Evolutionary conservation across 2,113 vertebrate species (phyloP).

Genomic region (Leptocoma aspasia): DNA sequence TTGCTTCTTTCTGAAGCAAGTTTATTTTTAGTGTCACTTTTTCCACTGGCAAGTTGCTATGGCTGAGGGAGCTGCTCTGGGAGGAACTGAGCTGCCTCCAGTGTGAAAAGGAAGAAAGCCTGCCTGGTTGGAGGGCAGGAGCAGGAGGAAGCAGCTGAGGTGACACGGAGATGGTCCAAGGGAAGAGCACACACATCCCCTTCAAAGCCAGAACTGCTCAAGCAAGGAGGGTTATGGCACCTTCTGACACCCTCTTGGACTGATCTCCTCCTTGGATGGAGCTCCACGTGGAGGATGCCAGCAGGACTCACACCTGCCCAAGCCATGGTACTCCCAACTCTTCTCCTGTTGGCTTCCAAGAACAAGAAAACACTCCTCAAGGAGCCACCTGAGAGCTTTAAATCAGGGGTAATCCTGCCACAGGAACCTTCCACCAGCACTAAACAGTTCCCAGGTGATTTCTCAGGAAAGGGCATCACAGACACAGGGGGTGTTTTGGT

Average conservation of each 20-base stretch:
- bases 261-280: background rate
- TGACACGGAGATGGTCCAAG: background rate
- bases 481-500: background rate
- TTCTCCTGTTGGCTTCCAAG: background rate
- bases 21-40: constrained; percentile 63
- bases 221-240: background rate
- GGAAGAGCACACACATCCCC: background rate
- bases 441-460: background rate
- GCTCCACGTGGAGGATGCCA: background rate
- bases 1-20: constrained; percentile 44
- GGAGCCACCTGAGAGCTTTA: background rate
- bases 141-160: background rate
- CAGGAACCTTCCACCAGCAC: background rate
- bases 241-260: background rate
- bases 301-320: background rate
- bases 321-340: background rate
- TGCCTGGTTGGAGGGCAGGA: background rate
- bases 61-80: background rate
- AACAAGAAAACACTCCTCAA: background rate
- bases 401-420: background rate
- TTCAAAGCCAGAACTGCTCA: background rate
- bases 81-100: constrained; percentile 2
- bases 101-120: background rate
- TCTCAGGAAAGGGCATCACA: background rate
- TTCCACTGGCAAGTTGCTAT: constrained; percentile 60